Conservation (phyloP, 1,140 invertebrate species). For the Macrobrachium rosenbergii region DNA sequence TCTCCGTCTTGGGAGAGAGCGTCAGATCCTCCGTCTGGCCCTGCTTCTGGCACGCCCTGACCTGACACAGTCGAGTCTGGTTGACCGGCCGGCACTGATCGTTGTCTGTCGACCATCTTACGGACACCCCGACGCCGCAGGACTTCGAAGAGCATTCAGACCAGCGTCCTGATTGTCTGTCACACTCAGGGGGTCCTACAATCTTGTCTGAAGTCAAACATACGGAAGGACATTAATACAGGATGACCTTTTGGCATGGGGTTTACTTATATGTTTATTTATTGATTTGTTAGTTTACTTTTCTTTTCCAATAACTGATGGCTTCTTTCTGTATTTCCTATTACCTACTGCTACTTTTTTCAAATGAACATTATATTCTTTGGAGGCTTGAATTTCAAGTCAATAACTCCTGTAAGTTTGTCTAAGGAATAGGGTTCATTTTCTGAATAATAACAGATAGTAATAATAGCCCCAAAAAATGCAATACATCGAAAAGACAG, state of each 20-base stretch:
- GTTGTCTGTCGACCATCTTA: conserved; percentile 37
- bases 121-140: conserved; percentile 33
- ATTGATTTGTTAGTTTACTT: too few relatives aligned
- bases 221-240: not conserved
- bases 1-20: not conserved
- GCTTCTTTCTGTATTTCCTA: too few relatives aligned
- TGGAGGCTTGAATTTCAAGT: too few relatives aligned
- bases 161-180: conserved; percentile 10
- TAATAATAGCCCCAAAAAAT: too few relatives aligned
- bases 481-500: too few relatives aligned
- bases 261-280: not conserved
- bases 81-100: conserved; percentile 13
- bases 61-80: conserved; percentile 42
- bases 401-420: too few relatives aligned
- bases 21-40: not conserved
- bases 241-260: not conserved
- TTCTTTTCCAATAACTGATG: too few relatives aligned
- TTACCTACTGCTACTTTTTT: too few relatives aligned
- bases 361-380: too few relatives aligned
- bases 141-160: conserved; percentile 8
- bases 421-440: too few relatives aligned
- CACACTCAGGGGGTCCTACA: not conserved
- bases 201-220: conserved; percentile 5
- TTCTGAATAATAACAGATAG: too few relatives aligned
- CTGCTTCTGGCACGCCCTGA: conserved; percentile 29